Percentiles rank a stretch among this genome's conserved stretches.
Conservation (phyloP, 2,888 invertebrate genomes). For the Lymantria dispar region DNA sequence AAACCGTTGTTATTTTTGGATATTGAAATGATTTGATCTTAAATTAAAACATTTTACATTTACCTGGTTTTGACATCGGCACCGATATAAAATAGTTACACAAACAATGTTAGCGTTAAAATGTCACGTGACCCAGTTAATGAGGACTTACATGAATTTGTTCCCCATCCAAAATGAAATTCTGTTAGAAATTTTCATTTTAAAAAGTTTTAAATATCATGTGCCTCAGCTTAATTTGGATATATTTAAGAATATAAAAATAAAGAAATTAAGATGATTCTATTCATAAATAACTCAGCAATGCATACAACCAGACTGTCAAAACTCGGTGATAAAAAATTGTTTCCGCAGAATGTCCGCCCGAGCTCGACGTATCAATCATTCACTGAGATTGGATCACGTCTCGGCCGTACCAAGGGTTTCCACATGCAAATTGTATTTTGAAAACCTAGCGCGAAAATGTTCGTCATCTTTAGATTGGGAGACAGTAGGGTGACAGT, state of each 20-base stretch:
- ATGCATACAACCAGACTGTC: slow-evolving; percentile 41
- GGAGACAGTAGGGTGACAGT: not conserved
- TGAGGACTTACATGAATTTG: too few relatives aligned
- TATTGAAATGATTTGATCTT: too few relatives aligned
- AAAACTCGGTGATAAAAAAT: slow-evolving; percentile 53
- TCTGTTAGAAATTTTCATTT: too few relatives aligned
- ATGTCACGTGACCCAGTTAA: too few relatives aligned
- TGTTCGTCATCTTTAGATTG: slow-evolving; percentile 1
- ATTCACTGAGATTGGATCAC: slow-evolving; percentile 57
- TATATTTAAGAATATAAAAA: too few relatives aligned
- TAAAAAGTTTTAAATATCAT: not conserved
- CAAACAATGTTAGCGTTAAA: too few relatives aligned
- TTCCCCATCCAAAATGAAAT: too few relatives aligned
- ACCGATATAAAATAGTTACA: too few relatives aligned
- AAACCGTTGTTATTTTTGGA: too few relatives aligned
- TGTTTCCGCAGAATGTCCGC: slow-evolving; percentile 35
- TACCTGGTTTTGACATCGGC: too few relatives aligned
- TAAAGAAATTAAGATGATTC: not conserved
- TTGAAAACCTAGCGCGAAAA: slow-evolving; percentile 21
- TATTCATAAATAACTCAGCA: slow-evolving; percentile 4
- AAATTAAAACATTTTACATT: too few relatives aligned
- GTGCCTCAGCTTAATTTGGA: too few relatives aligned
- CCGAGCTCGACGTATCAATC: slow-evolving; percentile 54
- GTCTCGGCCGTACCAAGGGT: slow-evolving; percentile 34
- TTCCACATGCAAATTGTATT: slow-evolving; percentile 28